A percentile compares a stretch with the other conserved stretches of the same genome.
These are phyloP conservation scores for Callimorpha dominula DNA, from an alignment of 2,888 invertebrate genomes.

Conservation along the genomic window DNA sequence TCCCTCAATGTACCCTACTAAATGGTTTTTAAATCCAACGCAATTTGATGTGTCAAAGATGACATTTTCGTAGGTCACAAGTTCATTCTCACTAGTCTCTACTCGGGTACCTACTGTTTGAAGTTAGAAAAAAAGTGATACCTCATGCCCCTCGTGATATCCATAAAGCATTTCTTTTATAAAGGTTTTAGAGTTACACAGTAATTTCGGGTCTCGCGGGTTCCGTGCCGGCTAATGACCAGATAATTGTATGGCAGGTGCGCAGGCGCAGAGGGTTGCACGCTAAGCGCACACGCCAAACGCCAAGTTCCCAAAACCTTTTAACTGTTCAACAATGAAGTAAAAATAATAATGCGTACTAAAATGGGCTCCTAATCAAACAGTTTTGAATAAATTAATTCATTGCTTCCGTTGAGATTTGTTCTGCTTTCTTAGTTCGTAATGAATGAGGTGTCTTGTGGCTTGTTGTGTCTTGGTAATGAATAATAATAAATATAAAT, in stretches of 20 bases:
- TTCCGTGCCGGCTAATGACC: conserved; percentile 75
- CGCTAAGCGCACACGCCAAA: conserved; percentile 80
- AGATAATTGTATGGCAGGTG: conserved; percentile 81
- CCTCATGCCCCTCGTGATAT: conserved; percentile 23
- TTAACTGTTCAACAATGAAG: conserved; percentile 28
- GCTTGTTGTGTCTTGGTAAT: conserved; percentile 34
- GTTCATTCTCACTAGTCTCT: not conserved
- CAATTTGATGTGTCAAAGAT: conserved; percentile 15
- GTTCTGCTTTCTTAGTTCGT: conserved; percentile 46
- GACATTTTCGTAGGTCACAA: too few species aligned
- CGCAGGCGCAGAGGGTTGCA: conserved; percentile 65
- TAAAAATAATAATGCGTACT: conserved; percentile 29
- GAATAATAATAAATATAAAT: conserved; percentile 26
- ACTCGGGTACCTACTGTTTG: not conserved
- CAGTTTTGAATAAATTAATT: conserved; percentile 60
- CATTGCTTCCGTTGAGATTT: conserved; percentile 53
- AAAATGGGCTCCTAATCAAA: conserved; percentile 49
- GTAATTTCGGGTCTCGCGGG: conserved; percentile 71
- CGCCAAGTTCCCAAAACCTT: conserved; percentile 49
- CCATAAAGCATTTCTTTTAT: conserved; percentile 35
- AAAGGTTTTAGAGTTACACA: conserved; percentile 49
- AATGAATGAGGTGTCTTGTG: conserved; percentile 34
- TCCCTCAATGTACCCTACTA: not conserved
- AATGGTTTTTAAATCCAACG: not conserved
- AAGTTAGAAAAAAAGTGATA: not conserved